Percentiles rank a stretch among this genome's conserved stretches.
phyloP scores from a whole-genome alignment of 2,113 vertebrate genomes.

The Lichenostomus cassidix region DNA sequence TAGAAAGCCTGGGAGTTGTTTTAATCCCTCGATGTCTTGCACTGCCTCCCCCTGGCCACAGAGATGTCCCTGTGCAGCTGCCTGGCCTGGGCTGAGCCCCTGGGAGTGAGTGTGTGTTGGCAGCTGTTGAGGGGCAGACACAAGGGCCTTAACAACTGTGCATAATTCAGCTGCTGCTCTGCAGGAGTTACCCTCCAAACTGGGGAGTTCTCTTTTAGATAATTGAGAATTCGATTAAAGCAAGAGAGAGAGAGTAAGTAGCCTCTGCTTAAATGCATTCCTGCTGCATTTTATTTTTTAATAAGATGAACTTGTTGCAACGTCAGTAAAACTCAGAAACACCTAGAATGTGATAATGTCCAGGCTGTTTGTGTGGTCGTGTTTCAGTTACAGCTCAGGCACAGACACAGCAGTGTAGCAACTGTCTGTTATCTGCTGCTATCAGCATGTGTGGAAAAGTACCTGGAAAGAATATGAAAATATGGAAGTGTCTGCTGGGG shows the following conservation, averaged over 20 bases:
- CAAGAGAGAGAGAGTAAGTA: background rate
- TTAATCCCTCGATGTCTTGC: background rate
- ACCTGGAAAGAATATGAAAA: background rate
- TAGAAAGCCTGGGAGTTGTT: background rate
- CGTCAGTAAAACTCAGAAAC: background rate
- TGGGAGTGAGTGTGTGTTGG: rapidly evolving
- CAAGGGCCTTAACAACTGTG: background rate
- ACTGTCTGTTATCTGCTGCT: background rate
- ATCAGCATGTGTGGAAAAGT: background rate
- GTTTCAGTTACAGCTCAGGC: background rate
- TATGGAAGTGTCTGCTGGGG: background rate
- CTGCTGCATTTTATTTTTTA: background rate
- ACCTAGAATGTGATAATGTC: background rate
- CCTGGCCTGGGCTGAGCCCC: background rate
- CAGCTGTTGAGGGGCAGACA: background rate
- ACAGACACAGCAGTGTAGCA: background rate
- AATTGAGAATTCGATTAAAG: background rate
- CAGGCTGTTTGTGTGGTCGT: background rate
- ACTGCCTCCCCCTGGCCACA: background rate
- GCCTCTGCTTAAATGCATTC: background rate
- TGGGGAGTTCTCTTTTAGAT: background rate
- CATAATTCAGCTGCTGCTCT: background rate
- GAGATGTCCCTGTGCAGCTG: background rate
- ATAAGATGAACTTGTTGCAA: background rate
- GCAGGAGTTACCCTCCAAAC: background rate